Evolutionary conservation across 2,113 vertebrate genomes (phyloP).

Genomic region (Neoarius graeffei): DNA sequence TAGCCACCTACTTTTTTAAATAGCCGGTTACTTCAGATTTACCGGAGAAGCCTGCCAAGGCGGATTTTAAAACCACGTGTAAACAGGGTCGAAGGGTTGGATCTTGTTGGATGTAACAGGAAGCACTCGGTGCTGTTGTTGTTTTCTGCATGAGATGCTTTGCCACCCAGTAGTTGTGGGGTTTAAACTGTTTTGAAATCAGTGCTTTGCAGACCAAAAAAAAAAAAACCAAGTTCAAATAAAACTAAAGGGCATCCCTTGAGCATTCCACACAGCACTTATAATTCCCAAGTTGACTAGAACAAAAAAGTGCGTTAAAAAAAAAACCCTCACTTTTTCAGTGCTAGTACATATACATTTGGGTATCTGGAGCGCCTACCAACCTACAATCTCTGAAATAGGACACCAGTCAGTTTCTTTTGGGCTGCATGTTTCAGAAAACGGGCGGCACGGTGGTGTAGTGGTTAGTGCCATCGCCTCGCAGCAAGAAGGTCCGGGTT

Average conservation of each 20-base stretch:
- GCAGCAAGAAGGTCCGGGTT: no score
- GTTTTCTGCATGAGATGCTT: neutral
- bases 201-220: neutral
- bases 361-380: no score
- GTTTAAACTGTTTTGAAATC: neutral
- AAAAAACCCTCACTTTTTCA: neutral
- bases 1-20: no score
- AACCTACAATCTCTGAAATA: no score
- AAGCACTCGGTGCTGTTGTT: neutral
- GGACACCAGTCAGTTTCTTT: no score
- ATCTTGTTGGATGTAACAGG: neutral
- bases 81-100: neutral
- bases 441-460: no score
- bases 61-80: neutral
- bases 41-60: no score
- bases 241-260: neutral
- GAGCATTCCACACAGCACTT: neutral
- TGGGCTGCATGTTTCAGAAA: no score
- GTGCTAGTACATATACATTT: no score
- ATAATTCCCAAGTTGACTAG: neutral
- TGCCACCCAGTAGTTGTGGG: neutral
- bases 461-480: no score
- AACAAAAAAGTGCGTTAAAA: neutral
- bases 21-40: no score
- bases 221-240: neutral